Evolutionary conservation across 37 sponge, comb jelly and placozoan genomes (phyloP).

Genomic region (Halichondria panicea): DNA sequence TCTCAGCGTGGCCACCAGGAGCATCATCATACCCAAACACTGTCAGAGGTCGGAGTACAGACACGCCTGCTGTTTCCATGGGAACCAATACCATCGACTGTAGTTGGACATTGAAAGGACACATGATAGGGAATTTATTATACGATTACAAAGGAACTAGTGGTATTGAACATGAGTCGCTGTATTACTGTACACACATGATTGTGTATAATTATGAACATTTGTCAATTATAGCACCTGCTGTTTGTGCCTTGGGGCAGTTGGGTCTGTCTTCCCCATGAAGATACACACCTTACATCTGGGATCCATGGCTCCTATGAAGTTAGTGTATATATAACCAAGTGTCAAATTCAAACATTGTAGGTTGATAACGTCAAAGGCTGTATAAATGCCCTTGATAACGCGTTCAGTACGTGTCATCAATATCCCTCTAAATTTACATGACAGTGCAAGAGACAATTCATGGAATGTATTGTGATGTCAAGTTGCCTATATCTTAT

Average conservation of each 20-base stretch:
- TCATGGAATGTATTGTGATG: too few relatives aligned
- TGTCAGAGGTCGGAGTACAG: conserved; percentile 72
- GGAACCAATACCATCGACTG: conserved; percentile 92
- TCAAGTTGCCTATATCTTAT: too few relatives aligned
- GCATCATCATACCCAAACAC: conserved; percentile 87
- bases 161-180: neutral
- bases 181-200: neutral
- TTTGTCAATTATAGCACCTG: too few relatives aligned
- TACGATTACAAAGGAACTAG: too few relatives aligned
- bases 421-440: too few relatives aligned
- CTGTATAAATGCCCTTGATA: too few relatives aligned
- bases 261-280: conserved; percentile 80
- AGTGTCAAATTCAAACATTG: too few relatives aligned
- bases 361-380: too few relatives aligned
- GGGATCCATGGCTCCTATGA: conserved; percentile 78
- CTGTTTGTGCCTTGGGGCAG: conserved; percentile 50
- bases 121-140: too few relatives aligned
- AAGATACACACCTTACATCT: conserved; percentile 77
- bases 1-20: conserved; percentile 69
- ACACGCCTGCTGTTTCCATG: conserved; percentile 79
- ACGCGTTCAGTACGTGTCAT: too few relatives aligned
- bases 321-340: too few relatives aligned
- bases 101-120: neutral
- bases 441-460: too few relatives aligned
- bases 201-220: neutral